phyloP scores from a whole-genome alignment of 2,888 invertebrate genomes.

The Microctonus brassicae region DNA sequence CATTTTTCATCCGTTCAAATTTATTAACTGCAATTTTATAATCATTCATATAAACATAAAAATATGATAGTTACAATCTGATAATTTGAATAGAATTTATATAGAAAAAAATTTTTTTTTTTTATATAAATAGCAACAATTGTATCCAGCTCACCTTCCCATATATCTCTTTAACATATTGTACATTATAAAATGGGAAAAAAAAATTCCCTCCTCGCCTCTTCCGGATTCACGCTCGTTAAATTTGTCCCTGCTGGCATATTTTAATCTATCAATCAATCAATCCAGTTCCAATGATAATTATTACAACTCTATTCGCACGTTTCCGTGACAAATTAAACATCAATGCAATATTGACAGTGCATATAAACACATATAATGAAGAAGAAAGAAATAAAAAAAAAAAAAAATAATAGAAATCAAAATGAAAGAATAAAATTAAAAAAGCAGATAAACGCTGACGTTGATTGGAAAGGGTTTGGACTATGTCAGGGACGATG shows the following conservation, averaged over 20 bases:
- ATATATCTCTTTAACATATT: not conserved
- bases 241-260: constrained; percentile 23
- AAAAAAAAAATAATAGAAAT: constrained; percentile 13
- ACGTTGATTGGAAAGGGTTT: constrained; percentile 42
- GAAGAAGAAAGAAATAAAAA: constrained; percentile 5
- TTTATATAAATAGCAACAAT: not conserved
- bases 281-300: constrained; percentile 11
- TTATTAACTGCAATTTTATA: not conserved
- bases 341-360: not conserved
- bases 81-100: not conserved
- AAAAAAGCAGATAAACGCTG: constrained; percentile 21
- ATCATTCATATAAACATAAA: not conserved
- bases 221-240: constrained; percentile 47
- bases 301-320: constrained; percentile 3
- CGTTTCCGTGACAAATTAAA: constrained; percentile 21
- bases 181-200: not conserved
- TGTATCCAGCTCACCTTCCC: not conserved
- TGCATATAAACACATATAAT: not conserved
- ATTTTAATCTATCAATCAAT: constrained; percentile 9
- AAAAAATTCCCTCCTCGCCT: constrained; percentile 37
- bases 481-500: constrained; percentile 46
- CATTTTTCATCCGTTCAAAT: not conserved
- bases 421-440: constrained; percentile 13
- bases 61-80: constrained; percentile 3
- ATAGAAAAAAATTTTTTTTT: too few relatives aligned